phyloP scores from a whole-genome alignment of 1,140 invertebrate genomes.

The Idris sp. region DNA sequence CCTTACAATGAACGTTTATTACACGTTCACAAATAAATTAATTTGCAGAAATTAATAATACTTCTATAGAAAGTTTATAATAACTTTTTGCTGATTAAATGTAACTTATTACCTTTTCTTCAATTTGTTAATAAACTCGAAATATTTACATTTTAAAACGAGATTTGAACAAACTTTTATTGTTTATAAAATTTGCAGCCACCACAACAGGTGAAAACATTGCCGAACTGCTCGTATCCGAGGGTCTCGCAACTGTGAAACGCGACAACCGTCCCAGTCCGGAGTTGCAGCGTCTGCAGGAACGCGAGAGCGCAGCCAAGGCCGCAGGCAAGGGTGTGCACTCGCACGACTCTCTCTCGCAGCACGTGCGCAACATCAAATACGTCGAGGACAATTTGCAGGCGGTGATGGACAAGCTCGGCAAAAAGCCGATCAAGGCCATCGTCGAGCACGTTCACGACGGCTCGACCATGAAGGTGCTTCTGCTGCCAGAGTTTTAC shows the following conservation, averaged over 20 bases:
- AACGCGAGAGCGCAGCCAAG: constrained; percentile 95
- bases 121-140: no score
- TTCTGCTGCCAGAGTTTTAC: constrained; percentile 92
- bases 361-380: constrained; percentile 90
- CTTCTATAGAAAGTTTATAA: no score
- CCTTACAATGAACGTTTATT: no score
- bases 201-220: constrained; percentile 88
- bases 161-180: no score
- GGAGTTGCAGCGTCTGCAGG: constrained; percentile 84
- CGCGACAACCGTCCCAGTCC: constrained; percentile 83
- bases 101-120: no score
- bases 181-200: constrained; percentile 80
- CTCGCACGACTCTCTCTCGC: constrained; percentile 78
- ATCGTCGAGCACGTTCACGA: constrained; percentile 97
- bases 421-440: constrained; percentile 88
- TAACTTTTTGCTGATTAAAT: no score
- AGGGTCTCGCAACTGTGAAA: constrained; percentile 92
- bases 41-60: no score
- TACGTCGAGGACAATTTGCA: constrained; percentile 92
- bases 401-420: constrained; percentile 88
- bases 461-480: constrained; percentile 94
- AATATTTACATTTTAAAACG: no score
- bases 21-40: no score
- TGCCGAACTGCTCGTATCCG: constrained; percentile 89
- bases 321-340: constrained; percentile 92